Evolutionary conservation across 2,888 invertebrate species (phyloP).

Genomic region (Allophyes oxyacanthae): DNA sequence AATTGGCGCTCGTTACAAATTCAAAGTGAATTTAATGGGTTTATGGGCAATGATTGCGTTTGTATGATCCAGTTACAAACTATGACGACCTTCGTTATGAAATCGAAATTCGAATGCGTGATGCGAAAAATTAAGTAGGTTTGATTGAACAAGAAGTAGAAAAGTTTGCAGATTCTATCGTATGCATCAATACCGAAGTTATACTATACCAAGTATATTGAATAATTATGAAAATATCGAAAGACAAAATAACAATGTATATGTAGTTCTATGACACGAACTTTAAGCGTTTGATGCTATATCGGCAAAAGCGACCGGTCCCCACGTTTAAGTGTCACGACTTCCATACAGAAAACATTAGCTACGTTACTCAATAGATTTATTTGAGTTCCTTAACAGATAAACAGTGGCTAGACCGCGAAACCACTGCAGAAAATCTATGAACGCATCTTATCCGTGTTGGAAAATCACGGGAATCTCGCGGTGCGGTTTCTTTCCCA

Average conservation of each 20-base stretch:
- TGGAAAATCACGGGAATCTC: slow-evolving; percentile 83
- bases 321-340: slow-evolving; percentile 81
- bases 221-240: slow-evolving; percentile 43
- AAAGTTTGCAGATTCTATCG: slow-evolving; percentile 25
- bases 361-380: slow-evolving; percentile 80
- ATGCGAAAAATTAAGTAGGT: slow-evolving; percentile 55
- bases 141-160: slow-evolving; percentile 23
- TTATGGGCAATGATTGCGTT: slow-evolving; percentile 76
- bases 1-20: slow-evolving; percentile 76
- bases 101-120: slow-evolving; percentile 78
- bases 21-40: slow-evolving; percentile 72
- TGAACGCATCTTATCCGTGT: slow-evolving; percentile 81
- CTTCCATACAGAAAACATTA: slow-evolving; percentile 78
- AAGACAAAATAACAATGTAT: slow-evolving; percentile 37
- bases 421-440: slow-evolving; percentile 85
- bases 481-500: slow-evolving; percentile 83
- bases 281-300: slow-evolving; percentile 68
- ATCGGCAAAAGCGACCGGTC: slow-evolving; percentile 70
- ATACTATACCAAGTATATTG: neutral
- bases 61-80: slow-evolving; percentile 81
- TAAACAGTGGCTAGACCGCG: slow-evolving; percentile 84
- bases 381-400: slow-evolving; percentile 81
- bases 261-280: slow-evolving; percentile 64
- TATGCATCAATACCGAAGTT: slow-evolving; percentile 2
- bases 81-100: slow-evolving; percentile 79